A percentile compares a stretch with the other conserved stretches of the same genome.
Conservation (phyloP, 2,888 invertebrate genomes). For the Morpho helenor region DNA sequence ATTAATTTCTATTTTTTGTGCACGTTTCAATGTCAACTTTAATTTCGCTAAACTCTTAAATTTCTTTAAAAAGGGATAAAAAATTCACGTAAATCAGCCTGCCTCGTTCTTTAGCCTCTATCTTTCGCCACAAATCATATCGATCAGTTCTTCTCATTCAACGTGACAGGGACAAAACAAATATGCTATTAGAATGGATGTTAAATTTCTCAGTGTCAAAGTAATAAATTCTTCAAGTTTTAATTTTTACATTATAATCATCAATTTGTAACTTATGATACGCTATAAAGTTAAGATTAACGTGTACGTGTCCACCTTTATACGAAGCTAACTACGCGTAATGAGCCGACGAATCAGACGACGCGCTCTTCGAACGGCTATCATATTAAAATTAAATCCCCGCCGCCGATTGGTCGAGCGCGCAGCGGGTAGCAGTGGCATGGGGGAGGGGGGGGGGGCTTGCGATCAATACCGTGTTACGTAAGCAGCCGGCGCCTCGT, state of each 20-base stretch:
- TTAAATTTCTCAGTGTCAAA: neutral
- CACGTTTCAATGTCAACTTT: too few species aligned
- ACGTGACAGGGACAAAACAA: too few species aligned
- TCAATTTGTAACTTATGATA: neutral
- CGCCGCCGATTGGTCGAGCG: constrained; percentile 53
- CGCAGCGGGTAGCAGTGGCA: constrained; percentile 27
- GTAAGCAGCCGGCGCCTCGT: constrained; percentile 50
- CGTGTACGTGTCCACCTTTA: constrained; percentile 18
- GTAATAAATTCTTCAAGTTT: neutral
- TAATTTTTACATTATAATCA: too few species aligned
- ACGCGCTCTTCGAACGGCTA: constrained; percentile 50
- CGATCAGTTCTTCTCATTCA: too few species aligned
- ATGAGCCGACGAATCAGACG: constrained; percentile 58
- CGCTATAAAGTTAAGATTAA: constrained; percentile 13
- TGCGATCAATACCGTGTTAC: constrained; percentile 71
- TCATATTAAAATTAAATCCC: constrained; percentile 71
- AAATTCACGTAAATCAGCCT: too few species aligned
- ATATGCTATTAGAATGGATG: too few species aligned
- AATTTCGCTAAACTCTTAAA: too few species aligned
- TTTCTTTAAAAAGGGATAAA: too few species aligned
- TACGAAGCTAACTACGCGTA: constrained; percentile 22
- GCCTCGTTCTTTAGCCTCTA: too few species aligned
- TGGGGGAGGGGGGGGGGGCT: constrained; percentile 30
- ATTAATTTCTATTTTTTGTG: too few species aligned
- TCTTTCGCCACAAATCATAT: too few species aligned